These are phyloP conservation scores for Vulpes ferrilata DNA, from an alignment of 2,113 vertebrate species.

Conservation along the genomic window DNA sequence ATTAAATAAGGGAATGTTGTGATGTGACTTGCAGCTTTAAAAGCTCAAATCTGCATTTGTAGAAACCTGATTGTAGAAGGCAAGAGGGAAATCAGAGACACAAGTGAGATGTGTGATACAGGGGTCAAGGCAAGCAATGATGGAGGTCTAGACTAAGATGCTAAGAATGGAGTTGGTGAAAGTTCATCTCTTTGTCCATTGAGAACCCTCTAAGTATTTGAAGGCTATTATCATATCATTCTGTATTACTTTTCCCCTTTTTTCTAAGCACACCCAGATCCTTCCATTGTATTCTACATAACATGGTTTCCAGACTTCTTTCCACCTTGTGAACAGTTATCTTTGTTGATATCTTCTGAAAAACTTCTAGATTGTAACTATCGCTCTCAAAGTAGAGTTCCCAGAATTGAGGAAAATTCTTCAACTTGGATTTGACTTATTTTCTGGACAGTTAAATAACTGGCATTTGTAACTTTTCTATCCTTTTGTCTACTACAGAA, in stretches of 20 bases:
- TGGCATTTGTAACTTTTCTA: neutral
- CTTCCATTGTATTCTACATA: neutral
- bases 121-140: neutral
- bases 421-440: neutral
- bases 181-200: neutral
- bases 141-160: neutral
- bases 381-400: neutral
- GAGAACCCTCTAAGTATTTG: neutral
- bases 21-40: neutral
- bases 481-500: neutral
- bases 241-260: neutral
- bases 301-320: neutral
- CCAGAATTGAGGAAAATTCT: neutral
- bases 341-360: neutral
- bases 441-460: neutral
- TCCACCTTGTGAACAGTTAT: neutral
- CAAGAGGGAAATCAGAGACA: neutral
- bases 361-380: neutral
- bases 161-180: neutral
- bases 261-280: neutral
- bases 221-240: neutral
- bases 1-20: neutral
- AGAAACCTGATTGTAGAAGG: neutral
- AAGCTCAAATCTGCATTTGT: neutral
- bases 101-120: neutral